phyloP scores from a whole-genome alignment of 2,888 invertebrate species.

The Andrena marginata region DNA sequence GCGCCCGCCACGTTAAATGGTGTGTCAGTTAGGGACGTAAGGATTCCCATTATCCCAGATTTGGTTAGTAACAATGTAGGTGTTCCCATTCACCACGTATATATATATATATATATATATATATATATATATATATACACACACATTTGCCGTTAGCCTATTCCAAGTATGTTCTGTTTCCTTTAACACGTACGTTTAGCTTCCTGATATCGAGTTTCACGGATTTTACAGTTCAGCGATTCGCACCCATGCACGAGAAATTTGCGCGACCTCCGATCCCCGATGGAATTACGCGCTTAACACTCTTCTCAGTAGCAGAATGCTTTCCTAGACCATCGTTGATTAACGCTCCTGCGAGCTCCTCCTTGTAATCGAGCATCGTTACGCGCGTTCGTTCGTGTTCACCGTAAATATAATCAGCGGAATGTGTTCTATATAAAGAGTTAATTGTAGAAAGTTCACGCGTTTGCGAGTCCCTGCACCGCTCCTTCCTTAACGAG shows the following conservation, averaged over 20 bases:
- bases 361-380: no score
- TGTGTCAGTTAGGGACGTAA: slow-evolving; percentile 39
- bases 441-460: background rate
- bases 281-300: no score
- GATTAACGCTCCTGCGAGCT: no score
- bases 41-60: slow-evolving; percentile 39
- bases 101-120: no score
- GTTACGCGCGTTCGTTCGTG: background rate
- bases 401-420: slow-evolving; percentile 1
- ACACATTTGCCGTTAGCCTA: slow-evolving; percentile 34
- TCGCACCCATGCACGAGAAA: background rate
- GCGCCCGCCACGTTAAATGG: slow-evolving; percentile 14
- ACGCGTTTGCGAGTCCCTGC: background rate
- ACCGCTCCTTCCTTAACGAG: background rate
- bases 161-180: background rate
- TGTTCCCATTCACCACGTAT: slow-evolving; percentile 76
- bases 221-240: background rate
- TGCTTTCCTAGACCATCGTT: no score
- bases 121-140: no score
- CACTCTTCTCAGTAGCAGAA: no score
- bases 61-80: slow-evolving; percentile 55
- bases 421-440: background rate
- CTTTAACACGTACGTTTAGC: background rate
- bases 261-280: background rate
- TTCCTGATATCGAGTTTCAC: background rate